phyloP scores from a whole-genome alignment of 2,113 vertebrate species.

The Columbina picui region DNA sequence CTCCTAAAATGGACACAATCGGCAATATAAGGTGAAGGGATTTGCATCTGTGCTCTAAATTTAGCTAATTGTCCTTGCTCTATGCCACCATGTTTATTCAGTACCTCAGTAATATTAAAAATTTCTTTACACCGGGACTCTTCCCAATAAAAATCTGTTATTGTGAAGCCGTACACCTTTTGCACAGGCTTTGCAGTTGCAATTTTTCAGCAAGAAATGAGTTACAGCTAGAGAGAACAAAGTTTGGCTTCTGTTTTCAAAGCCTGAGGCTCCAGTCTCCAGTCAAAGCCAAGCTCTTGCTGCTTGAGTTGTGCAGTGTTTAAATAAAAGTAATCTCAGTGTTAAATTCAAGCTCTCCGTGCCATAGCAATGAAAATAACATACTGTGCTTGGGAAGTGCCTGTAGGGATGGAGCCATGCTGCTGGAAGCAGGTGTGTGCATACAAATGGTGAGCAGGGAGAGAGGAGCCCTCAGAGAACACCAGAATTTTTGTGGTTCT shows the following conservation, averaged over 20 bases:
- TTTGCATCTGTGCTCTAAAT: not conserved
- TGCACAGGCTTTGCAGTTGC: not conserved
- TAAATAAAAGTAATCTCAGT: conserved; percentile 60
- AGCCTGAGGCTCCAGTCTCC: not conserved
- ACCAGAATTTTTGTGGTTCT: not conserved
- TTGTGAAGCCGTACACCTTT: not conserved
- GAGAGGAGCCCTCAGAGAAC: not conserved
- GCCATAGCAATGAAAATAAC: conserved; percentile 26
- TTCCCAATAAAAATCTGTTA: not conserved
- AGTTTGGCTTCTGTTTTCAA: conserved; percentile 36
- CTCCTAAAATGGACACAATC: not conserved
- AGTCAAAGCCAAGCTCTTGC: conserved; percentile 24
- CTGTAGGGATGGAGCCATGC: not conserved
- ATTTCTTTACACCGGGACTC: not conserved
- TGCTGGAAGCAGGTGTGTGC: conserved; percentile 29
- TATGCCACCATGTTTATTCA: conserved; percentile 5
- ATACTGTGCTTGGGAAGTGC: not conserved
- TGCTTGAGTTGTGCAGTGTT: conserved; percentile 33
- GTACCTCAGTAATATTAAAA: not conserved
- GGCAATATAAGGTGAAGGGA: not conserved
- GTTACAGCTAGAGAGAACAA: not conserved
- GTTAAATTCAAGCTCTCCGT: conserved; percentile 41
- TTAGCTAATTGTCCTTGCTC: conserved; percentile 33
- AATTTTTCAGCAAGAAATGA: conserved; percentile 33
- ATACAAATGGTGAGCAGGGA: not conserved